Conservation (phyloP, 2,888 invertebrate genomes). For the Cantharis nigra region DNA sequence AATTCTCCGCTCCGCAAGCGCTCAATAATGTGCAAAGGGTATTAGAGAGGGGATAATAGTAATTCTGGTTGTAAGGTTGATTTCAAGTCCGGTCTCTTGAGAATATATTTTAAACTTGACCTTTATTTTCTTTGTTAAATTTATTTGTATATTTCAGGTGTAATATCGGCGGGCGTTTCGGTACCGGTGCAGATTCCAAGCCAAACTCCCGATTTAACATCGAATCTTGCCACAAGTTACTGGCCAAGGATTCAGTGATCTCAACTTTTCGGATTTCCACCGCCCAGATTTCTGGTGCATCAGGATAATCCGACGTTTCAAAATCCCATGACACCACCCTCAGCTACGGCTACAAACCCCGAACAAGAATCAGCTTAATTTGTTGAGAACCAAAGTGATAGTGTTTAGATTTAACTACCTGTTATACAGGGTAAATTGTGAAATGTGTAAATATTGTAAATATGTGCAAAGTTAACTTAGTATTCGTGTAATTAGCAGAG, state of each 20-base stretch:
- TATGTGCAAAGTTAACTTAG: constrained; percentile 33
- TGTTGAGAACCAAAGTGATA: constrained; percentile 11
- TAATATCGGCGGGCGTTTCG: constrained; percentile 90
- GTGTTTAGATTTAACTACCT: constrained; percentile 29
- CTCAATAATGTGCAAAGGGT: constrained; percentile 67
- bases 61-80: constrained; percentile 57
- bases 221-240: constrained; percentile 73
- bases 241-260: constrained; percentile 94
- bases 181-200: constrained; percentile 92
- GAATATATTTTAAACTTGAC: constrained; percentile 48
- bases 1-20: constrained; percentile 64
- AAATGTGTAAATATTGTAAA: constrained; percentile 46
- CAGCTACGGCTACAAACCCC: constrained; percentile 51
- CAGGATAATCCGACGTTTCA: constrained; percentile 66
- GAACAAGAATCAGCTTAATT: constrained; percentile 48
- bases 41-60: constrained; percentile 57
- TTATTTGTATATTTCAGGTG: constrained; percentile 66
- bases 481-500: constrained; percentile 26
- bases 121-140: constrained; percentile 27
- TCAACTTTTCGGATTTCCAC: constrained; percentile 86
- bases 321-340: constrained; percentile 62
- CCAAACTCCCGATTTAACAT: constrained; percentile 76
- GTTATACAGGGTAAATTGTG: constrained; percentile 49
- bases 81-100: constrained; percentile 54
- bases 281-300: constrained; percentile 71